A percentile compares a stretch with the other conserved stretches of the same genome.
These are phyloP conservation scores for Euspilapteryx auroguttella DNA, from an alignment of 2,888 invertebrate genomes.

Conservation along the genomic window DNA sequence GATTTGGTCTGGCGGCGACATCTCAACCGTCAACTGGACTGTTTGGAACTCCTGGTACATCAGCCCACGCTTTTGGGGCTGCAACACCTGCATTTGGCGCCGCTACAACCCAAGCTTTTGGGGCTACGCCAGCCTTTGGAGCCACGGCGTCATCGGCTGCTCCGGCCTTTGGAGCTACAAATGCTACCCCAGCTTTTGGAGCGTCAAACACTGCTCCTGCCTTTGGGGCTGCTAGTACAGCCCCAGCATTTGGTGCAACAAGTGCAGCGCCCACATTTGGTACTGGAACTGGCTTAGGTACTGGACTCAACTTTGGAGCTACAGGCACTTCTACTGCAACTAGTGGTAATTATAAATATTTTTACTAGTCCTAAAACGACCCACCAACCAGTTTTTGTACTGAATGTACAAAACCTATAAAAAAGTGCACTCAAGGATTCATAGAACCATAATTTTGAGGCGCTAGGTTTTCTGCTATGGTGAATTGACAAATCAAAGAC, in stretches of 20 bases:
- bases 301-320: not conserved
- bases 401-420: too few species aligned
- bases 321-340: conserved; percentile 15
- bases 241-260: conserved; percentile 15
- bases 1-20: conserved; percentile 14
- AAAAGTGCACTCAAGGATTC: too few species aligned
- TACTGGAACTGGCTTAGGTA: conserved; percentile 9
- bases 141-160: conserved; percentile 14
- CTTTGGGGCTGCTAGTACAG: conserved; percentile 17
- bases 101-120: conserved; percentile 15
- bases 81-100: conserved; percentile 16
- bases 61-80: conserved; percentile 15
- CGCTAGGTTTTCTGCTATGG: too few species aligned
- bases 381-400: too few species aligned
- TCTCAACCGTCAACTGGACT: conserved; percentile 17
- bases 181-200: conserved; percentile 6
- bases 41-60: conserved; percentile 17
- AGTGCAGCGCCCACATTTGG: conserved; percentile 38
- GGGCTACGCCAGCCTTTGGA: conserved; percentile 13
- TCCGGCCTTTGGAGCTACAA: conserved; percentile 12
- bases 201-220: conserved; percentile 14
- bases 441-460: too few species aligned
- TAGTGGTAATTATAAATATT: conserved; percentile 17
- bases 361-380: too few species aligned
- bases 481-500: too few species aligned